Percentiles rank a stretch among this genome's conserved stretches.
Conservation (phyloP, 2,113 vertebrate species). For the Capricornis sumatraensis region DNA sequence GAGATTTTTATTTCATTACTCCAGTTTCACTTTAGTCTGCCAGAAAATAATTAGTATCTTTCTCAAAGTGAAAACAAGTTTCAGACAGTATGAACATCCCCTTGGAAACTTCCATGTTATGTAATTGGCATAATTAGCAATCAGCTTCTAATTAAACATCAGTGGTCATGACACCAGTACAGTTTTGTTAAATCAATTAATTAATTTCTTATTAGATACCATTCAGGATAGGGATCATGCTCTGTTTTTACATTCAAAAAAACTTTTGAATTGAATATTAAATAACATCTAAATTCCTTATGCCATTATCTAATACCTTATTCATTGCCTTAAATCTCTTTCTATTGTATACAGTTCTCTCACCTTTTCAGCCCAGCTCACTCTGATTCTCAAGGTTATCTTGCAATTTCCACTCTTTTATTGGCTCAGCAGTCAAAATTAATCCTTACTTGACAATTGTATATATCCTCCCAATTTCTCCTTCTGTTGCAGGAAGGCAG, state of each 20-base stretch:
- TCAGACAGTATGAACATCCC: neutral
- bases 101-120: slow-evolving; percentile 11
- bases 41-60: neutral
- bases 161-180: neutral
- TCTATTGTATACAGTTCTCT: neutral
- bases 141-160: slow-evolving; percentile 41
- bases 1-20: neutral
- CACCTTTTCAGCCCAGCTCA: neutral
- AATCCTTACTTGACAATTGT: slow-evolving; percentile 21
- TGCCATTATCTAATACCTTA: neutral
- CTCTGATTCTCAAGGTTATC: slow-evolving; percentile 45
- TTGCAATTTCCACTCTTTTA: neutral
- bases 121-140: slow-evolving; percentile 34
- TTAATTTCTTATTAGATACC: slow-evolving; percentile 23
- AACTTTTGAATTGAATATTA: neutral
- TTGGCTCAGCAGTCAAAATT: slow-evolving; percentile 32
- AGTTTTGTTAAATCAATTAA: slow-evolving; percentile 12
- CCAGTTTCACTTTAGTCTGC: neutral
- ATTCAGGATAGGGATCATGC: slow-evolving; percentile 12
- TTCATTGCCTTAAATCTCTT: neutral
- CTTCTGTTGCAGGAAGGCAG: neutral
- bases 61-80: slow-evolving; percentile 23
- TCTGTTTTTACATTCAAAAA: neutral
- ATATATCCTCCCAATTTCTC: neutral
- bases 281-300: neutral